These are phyloP conservation scores for Tenebrio molitor DNA, from an alignment of 1,140 invertebrate species.

Conservation along the genomic window DNA sequence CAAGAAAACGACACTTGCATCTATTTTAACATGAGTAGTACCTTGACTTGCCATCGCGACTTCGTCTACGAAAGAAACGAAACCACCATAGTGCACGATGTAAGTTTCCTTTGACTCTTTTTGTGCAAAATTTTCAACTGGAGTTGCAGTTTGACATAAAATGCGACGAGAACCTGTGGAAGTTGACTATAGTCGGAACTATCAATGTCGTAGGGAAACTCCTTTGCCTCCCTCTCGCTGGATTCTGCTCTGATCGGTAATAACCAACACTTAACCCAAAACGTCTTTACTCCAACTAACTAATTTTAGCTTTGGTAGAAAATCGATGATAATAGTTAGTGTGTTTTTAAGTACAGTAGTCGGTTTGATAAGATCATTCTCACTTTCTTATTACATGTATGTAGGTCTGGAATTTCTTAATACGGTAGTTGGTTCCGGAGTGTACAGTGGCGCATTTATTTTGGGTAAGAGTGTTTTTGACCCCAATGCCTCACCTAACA, in stretches of 20 bases:
- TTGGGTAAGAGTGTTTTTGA: constrained; percentile 66
- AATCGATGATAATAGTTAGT: constrained; percentile 71
- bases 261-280: not conserved
- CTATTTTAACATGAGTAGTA: constrained; percentile 62
- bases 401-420: constrained; percentile 78
- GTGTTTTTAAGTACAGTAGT: constrained; percentile 69
- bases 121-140: too few relatives aligned
- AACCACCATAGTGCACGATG: constrained; percentile 64
- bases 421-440: constrained; percentile 71
- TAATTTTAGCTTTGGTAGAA: constrained; percentile 72
- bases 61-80: constrained; percentile 68
- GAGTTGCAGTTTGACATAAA: constrained; percentile 69
- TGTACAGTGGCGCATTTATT: constrained; percentile 75
- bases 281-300: not conserved
- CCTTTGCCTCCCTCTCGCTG: constrained; percentile 75
- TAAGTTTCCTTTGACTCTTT: too few relatives aligned
- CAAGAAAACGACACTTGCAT: constrained; percentile 21
- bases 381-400: constrained; percentile 61
- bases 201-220: constrained; percentile 79
- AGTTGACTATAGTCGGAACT: constrained; percentile 77
- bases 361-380: constrained; percentile 55
- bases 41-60: constrained; percentile 64
- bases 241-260: constrained; percentile 77
- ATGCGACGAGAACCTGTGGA: constrained; percentile 76
- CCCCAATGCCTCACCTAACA: too few relatives aligned